Percentiles rank a stretch among this genome's conserved stretches.
phyloP scores from a whole-genome alignment of 2,888 invertebrate species.

The Oxyscelio sp. region DNA sequence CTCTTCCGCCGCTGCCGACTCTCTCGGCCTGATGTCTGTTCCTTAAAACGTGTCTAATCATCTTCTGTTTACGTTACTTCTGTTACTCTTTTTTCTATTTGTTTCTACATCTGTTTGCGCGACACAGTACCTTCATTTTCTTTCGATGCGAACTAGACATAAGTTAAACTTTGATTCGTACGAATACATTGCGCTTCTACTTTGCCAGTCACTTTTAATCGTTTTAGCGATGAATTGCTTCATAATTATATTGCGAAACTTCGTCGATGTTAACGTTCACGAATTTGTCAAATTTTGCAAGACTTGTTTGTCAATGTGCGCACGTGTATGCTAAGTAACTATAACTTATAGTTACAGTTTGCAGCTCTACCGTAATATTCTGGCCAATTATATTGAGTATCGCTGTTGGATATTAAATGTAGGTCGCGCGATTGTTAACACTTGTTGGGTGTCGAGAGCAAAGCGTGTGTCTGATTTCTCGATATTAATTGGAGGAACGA shows the following conservation, averaged over 20 bases:
- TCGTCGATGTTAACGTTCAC: slow-evolving; percentile 64
- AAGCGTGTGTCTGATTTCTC: slow-evolving; percentile 39
- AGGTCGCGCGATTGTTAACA: slow-evolving; percentile 63
- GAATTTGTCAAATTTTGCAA: slow-evolving; percentile 71
- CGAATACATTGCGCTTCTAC: slow-evolving; percentile 50
- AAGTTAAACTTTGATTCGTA: slow-evolving; percentile 39
- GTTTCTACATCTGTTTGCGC: not conserved
- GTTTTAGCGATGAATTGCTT: slow-evolving; percentile 69
- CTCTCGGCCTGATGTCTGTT: too few species aligned
- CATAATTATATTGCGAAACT: slow-evolving; percentile 64
- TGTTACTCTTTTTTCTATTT: slow-evolving; percentile 12
- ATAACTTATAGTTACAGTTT: slow-evolving; percentile 65
- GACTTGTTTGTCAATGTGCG: slow-evolving; percentile 70
- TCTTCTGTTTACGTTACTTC: slow-evolving; percentile 4
- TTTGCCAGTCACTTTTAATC: slow-evolving; percentile 60
- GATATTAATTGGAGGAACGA: slow-evolving; percentile 32
- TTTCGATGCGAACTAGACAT: slow-evolving; percentile 16
- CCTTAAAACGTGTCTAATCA: too few species aligned
- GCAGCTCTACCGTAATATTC: slow-evolving; percentile 50
- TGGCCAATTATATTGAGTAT: slow-evolving; percentile 65
- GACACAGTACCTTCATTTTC: slow-evolving; percentile 23
- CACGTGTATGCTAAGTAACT: slow-evolving; percentile 66
- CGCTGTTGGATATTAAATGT: slow-evolving; percentile 61
- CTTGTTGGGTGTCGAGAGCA: slow-evolving; percentile 46
- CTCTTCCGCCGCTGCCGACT: too few species aligned